These are phyloP conservation scores for Mobula birostris DNA, from an alignment of 2,113 vertebrate genomes.

Conservation along the genomic window DNA sequence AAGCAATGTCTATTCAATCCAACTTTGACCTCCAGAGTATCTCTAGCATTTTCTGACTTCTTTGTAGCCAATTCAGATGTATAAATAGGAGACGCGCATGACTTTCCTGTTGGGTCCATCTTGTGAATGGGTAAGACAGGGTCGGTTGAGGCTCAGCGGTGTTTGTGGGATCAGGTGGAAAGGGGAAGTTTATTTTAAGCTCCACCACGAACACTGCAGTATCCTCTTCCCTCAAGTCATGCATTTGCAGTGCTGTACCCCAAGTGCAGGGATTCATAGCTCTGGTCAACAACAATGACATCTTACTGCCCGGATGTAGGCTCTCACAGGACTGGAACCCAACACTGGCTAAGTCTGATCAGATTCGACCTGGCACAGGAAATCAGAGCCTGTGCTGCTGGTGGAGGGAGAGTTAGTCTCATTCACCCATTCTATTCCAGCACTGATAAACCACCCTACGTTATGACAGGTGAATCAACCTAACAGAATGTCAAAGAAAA, in stretches of 20 bases:
- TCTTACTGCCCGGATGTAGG: neutral
- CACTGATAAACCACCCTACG: neutral
- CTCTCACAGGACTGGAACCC: neutral
- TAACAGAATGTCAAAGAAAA: neutral
- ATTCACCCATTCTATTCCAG: neutral
- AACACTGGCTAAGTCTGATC: neutral
- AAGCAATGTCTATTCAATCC: neutral
- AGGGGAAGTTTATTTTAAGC: neutral
- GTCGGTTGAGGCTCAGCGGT: neutral
- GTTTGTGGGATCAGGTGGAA: neutral
- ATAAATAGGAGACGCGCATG: neutral
- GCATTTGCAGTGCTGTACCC: too few relatives aligned
- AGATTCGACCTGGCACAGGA: neutral
- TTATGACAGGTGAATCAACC: neutral
- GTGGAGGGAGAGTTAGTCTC: too few relatives aligned
- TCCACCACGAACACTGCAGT: neutral
- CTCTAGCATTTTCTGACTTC: too few relatives aligned
- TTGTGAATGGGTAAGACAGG: too few relatives aligned
- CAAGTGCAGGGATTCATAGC: neutral
- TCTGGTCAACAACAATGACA: too few relatives aligned
- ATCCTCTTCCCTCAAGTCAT: neutral
- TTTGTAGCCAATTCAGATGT: too few relatives aligned
- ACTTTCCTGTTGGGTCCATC: neutral
- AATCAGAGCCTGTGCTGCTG: neutral
- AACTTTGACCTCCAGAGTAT: neutral